A percentile compares a stretch with the other conserved stretches of the same genome.
Evolutionary conservation across 2,797 vertebrate genomes (phyloP).

Genomic region (Schizopygopsis pylzovi): DNA sequence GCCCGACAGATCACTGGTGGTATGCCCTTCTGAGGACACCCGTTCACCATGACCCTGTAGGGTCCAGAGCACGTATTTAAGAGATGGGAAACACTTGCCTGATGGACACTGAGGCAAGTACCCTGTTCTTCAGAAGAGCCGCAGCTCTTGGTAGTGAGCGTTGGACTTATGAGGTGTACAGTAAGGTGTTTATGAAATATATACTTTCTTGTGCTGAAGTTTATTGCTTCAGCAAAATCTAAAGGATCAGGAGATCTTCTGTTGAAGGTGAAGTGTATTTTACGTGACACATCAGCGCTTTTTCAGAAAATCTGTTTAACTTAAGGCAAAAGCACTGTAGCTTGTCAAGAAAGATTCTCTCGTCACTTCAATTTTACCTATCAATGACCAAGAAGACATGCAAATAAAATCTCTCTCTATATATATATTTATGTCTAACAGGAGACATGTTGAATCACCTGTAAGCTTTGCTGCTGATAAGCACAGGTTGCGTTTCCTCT

Average conservation of each 20-base stretch:
- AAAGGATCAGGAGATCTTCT: constrained; percentile 10
- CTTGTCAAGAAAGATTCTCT: not conserved
- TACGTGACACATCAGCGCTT: constrained; percentile 1
- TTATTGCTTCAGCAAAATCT: not conserved
- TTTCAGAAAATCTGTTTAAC: not conserved
- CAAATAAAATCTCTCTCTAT: not conserved
- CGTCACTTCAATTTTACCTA: not conserved
- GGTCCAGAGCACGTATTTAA: constrained; percentile 28
- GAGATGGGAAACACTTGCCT: not conserved
- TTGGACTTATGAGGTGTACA: constrained; percentile 6
- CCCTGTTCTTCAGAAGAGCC: constrained; percentile 1
- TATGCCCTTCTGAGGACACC: constrained; percentile 80
- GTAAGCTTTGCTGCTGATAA: constrained; percentile 38
- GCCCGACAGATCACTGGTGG: constrained; percentile 82
- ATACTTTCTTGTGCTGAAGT: not conserved
- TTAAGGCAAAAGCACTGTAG: not conserved
- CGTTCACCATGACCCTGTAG: not conserved
- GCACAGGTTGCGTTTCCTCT: not conserved
- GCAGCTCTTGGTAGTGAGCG: not conserved
- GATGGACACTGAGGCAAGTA: constrained; percentile 16
- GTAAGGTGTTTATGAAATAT: constrained; percentile 14
- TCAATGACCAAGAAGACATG: constrained; percentile 15
- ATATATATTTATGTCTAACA: not conserved
- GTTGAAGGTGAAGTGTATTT: not conserved
- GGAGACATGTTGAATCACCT: not conserved